Percentiles rank a stretch among this genome's conserved stretches.
Evolutionary conservation across 2,113 vertebrate species (phyloP).

Genomic region (Trematomus loennbergii): DNA sequence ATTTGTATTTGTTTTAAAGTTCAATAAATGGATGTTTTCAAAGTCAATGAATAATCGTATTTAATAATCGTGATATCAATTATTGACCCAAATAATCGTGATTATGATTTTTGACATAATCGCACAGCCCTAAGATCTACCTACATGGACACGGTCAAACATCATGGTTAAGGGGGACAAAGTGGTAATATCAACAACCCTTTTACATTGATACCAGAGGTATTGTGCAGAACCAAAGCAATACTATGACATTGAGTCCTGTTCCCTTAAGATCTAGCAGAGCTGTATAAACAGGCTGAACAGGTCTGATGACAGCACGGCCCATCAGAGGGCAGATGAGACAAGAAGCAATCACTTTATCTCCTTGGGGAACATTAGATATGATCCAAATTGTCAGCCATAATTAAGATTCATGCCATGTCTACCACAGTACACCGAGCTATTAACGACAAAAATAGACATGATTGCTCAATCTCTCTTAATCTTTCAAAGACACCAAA

Average conservation of each 20-base stretch:
- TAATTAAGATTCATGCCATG: constrained; percentile 47
- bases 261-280: neutral
- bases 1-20: too few species aligned
- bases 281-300: neutral
- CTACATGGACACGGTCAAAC: neutral
- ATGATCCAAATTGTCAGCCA: constrained; percentile 45
- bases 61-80: too few species aligned
- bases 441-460: too few species aligned
- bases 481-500: neutral
- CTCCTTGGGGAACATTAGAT: constrained; percentile 20
- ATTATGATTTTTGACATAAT: too few species aligned
- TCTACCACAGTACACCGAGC: neutral
- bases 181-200: neutral
- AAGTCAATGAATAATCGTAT: too few species aligned
- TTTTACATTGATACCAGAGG: neutral
- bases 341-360: constrained; percentile 36
- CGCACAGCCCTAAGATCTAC: too few species aligned
- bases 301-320: neutral
- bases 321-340: constrained; percentile 20
- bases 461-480: neutral
- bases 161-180: neutral
- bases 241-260: neutral
- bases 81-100: too few species aligned
- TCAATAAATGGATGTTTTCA: too few species aligned
- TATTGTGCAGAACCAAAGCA: neutral